Base-by-base conservation (phyloP, 2,113 vertebrate genomes). In the Catharus fuscescens region DNA sequence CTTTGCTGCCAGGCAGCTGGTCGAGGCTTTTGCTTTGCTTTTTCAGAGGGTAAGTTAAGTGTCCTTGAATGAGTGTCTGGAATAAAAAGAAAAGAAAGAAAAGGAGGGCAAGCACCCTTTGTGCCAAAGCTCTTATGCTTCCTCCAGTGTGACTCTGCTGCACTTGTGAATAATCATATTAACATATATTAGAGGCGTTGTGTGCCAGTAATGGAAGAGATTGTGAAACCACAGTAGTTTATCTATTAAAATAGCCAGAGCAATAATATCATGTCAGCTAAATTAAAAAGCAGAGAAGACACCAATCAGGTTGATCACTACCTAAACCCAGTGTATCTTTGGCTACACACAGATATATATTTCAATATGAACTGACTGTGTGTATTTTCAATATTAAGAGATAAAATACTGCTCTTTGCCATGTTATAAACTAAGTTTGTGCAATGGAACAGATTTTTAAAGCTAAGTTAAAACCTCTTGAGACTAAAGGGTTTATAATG, bases 381-480 rank as follows among this genome's bases (percentile, higher is more conserved):
- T 71, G 72, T 72, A 62, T 90, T 93, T 94, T 90, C 80, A 93
- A 74, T 86, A 92, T 85, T 86, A 88, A 86, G 91, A 93, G 72
- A 95, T 72, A 86, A 93, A 95, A 91, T 87, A 87, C 20, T 77
- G 81, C 69, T 85, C 86, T 74, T 59, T 52, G 18, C 79, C 59
- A 52, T 81, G 88, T 95, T 93, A 76, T 81, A 93, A 95, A 93
- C 76, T 52, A 86, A 93, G 64, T 96, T 95, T 90, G 92, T 84
- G 60, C 81, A 57, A 38, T 44, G 54, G 73, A 95, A 91, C 85
- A 85, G 80, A 88, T 93, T 96, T 86, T 93, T 95, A 96, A 92
- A 94, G 73, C 76, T 44, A 94, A 95, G 73, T 95, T 92, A 64
- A 94, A 93, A 84, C 61, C 92, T 84, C 92, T 81, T 77, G 95